Evolutionary conservation across 2,797 vertebrate species (phyloP), one percentile per base, ranked within the genome.

Genomic region (Melanotaenia trifasciata): DNA sequence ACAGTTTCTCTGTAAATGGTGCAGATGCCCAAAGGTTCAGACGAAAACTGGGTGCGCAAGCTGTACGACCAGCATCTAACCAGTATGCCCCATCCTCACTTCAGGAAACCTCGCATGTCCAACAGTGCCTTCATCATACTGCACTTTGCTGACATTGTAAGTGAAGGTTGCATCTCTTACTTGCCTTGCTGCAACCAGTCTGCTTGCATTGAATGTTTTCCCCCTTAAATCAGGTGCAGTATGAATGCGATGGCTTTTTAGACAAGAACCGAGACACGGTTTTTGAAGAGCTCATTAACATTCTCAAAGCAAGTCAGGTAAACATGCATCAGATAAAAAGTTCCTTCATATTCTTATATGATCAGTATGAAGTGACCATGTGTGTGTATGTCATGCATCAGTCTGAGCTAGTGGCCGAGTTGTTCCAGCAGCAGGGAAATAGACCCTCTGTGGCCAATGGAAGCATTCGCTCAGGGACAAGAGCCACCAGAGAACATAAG

Each of bases 21-120:
- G 78, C 86, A 96, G 96, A 94, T 96, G 93, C 95, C 95, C 1
- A 96, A 94, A 83, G 95, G 95, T 40, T 96, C 93, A 0, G 93
- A 95, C 57, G 90, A 89, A 38, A 96, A 90, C 86, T 96, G 96
- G 95, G 93, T 93, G 0, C 76, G 63, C 72, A 96, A 96, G 71
- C 93, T 96, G 58, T 95, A 95, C 1, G 93, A 94, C 50, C 93
- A 92, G 65, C 94, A 94, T 77, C 83, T 90, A 85, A 90, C 63
- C 57, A 84, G 84, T 4, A 61, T 76, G 40, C 77, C 85, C 18
- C 95, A 92, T 67, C 85, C 90, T 45, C 79, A 94, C 84, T 96
- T 96, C 78, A 79, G 82, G 53, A 96, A 96, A 71, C 94, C 94
- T 16, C 93, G 94, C 70, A 90, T 95, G 84, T 92, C 94, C 50